Evolutionary conservation across 2,113 vertebrate genomes (phyloP).

Genomic region (Cynopterus brachyotis): DNA sequence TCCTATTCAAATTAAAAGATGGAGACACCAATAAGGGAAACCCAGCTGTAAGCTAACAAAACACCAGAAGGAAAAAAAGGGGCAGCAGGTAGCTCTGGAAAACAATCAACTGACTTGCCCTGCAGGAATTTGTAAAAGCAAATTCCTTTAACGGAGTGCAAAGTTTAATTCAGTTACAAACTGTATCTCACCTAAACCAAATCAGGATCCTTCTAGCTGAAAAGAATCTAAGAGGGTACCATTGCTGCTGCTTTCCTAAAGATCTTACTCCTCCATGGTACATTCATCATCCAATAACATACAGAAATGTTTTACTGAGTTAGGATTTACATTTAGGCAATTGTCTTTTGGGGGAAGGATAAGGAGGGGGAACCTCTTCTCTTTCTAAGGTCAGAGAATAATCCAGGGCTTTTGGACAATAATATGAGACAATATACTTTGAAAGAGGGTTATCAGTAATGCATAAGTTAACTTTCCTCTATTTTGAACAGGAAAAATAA

Average conservation of each 20-base stretch:
- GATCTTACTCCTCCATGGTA: neutral
- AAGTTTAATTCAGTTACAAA: slow-evolving; percentile 74
- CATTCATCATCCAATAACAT: neutral
- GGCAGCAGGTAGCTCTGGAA: neutral
- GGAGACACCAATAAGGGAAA: slow-evolving; percentile 38
- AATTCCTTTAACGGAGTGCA: slow-evolving; percentile 74
- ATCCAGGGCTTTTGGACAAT: neutral
- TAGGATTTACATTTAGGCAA: neutral
- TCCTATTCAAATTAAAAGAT: slow-evolving; percentile 61
- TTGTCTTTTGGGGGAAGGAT: no score
- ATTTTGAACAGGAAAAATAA: slow-evolving; percentile 39
- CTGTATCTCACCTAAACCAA: slow-evolving; percentile 65
- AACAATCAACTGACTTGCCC: no score
- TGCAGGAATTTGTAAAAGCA: slow-evolving; percentile 73
- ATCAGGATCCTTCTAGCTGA: slow-evolving; percentile 36
- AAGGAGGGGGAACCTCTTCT: neutral
- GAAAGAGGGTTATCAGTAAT: neutral
- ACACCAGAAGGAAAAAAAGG: slow-evolving; percentile 48
- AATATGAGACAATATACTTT: neutral
- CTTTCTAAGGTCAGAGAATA: neutral
- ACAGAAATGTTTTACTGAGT: neutral
- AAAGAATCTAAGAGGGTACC: slow-evolving; percentile 19
- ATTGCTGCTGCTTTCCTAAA: neutral
- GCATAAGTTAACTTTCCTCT: neutral
- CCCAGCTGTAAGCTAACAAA: slow-evolving; percentile 60